phyloP scores from a whole-genome alignment of 2,797 vertebrate species.

The Aplochiton taeniatus region DNA sequence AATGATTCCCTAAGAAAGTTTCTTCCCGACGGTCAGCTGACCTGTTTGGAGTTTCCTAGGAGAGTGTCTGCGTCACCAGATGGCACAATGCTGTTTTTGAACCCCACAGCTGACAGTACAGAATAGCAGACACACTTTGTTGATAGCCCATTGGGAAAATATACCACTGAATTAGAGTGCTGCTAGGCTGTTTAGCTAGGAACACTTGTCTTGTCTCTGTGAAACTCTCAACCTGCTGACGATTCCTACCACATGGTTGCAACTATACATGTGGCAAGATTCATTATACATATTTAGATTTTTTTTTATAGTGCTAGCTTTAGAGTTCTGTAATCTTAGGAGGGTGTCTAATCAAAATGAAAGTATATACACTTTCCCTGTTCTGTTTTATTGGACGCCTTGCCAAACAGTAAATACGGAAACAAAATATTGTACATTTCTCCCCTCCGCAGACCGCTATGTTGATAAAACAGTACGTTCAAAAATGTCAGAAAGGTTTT shows the following conservation, averaged over 20 bases:
- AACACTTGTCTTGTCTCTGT: constrained; percentile 23
- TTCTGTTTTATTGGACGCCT: no score
- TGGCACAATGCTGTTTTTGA: constrained; percentile 59
- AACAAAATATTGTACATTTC: no score
- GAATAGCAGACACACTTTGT: constrained; percentile 66
- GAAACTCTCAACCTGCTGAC: neutral
- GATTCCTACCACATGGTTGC: no score
- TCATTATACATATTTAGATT: no score
- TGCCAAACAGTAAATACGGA: no score
- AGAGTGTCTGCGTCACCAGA: constrained; percentile 47
- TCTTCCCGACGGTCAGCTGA: constrained; percentile 54
- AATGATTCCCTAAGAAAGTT: constrained; percentile 54
- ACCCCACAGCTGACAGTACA: constrained; percentile 59
- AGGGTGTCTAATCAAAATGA: no score
- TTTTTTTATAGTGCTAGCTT: no score
- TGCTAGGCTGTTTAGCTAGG: constrained; percentile 21
- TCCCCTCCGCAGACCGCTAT: neutral
- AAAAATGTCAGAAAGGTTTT: constrained; percentile 20
- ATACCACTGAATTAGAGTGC: constrained; percentile 46
- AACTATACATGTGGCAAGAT: no score
- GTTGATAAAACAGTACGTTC: constrained; percentile 18
- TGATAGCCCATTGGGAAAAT: constrained; percentile 60
- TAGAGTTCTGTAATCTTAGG: no score
- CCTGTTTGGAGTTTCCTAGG: constrained; percentile 60
- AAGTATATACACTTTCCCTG: no score